phyloP scores from a whole-genome alignment of 2,888 invertebrate species.

The Diplazon laetatorius region DNA sequence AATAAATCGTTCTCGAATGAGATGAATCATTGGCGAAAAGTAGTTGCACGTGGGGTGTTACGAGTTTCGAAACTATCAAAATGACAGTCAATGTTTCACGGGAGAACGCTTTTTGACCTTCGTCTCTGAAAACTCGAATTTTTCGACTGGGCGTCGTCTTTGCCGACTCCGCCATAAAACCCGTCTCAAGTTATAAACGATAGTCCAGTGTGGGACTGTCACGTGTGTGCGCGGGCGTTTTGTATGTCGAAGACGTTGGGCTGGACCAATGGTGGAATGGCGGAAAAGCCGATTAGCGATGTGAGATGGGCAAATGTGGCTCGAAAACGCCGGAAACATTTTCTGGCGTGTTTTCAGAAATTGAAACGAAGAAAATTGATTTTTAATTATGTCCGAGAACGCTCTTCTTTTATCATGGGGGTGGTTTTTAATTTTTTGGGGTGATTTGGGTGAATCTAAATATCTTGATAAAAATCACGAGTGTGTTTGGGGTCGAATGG shows the following conservation, averaged over 20 bases:
- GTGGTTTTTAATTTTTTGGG: too few species aligned
- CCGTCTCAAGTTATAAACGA: constrained; percentile 43
- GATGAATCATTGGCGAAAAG: constrained; percentile 28
- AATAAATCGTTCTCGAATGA: constrained; percentile 7
- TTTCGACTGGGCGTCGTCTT: constrained; percentile 42
- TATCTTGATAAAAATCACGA: too few species aligned
- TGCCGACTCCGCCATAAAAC: constrained; percentile 58
- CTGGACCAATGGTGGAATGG: not conserved
- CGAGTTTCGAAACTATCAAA: constrained; percentile 17
- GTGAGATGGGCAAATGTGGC: not conserved
- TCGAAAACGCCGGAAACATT: constrained; percentile 52
- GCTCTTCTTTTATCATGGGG: too few species aligned
- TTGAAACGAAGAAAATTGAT: too few species aligned
- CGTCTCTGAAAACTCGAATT: constrained; percentile 20
- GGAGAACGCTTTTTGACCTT: constrained; percentile 56
- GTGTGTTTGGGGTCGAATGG: too few species aligned
- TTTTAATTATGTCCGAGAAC: too few species aligned
- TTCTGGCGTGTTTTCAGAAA: constrained; percentile 33
- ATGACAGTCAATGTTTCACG: constrained; percentile 30
- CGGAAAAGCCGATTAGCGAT: constrained; percentile 15
- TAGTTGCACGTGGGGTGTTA: not conserved
- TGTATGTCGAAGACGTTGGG: constrained; percentile 21
- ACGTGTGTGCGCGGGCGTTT: not conserved
- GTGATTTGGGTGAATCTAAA: too few species aligned
- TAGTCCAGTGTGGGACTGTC: constrained; percentile 25